Conservation (phyloP, 2,797 vertebrate species). For the Poeciliopsis presidionis region DNA sequence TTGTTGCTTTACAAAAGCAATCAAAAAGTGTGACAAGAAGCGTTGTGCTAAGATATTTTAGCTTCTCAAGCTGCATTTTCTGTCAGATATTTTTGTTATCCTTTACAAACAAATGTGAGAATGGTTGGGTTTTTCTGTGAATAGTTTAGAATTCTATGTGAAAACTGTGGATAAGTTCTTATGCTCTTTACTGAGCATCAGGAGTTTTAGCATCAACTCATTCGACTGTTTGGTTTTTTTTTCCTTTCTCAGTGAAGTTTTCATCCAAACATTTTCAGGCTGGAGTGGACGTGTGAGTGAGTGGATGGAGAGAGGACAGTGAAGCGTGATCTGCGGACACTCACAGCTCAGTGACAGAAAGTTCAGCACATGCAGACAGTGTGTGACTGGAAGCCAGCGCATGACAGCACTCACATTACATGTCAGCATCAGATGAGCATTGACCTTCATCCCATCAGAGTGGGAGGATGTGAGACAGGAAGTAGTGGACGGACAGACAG, state of each 20-base stretch:
- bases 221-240: not conserved
- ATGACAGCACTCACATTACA: not conserved
- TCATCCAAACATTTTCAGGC: not conserved
- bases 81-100: not conserved
- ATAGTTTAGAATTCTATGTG: not conserved
- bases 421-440: not conserved
- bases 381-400: not conserved
- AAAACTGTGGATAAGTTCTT: not conserved
- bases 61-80: not conserved
- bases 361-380: not conserved
- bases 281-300: not conserved
- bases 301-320: not conserved
- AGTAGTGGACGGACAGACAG: not conserved
- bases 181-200: not conserved
- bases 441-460: conserved; percentile 4
- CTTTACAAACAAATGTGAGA: not conserved
- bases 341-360: not conserved
- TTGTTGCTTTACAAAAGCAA: not conserved
- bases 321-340: not conserved
- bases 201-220: not conserved
- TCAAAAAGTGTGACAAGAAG: not conserved
- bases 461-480: not conserved
- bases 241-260: not conserved
- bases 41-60: not conserved
- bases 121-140: not conserved